phyloP scores from a whole-genome alignment of 1,140 invertebrate species.

The Drosophila elegans region DNA sequence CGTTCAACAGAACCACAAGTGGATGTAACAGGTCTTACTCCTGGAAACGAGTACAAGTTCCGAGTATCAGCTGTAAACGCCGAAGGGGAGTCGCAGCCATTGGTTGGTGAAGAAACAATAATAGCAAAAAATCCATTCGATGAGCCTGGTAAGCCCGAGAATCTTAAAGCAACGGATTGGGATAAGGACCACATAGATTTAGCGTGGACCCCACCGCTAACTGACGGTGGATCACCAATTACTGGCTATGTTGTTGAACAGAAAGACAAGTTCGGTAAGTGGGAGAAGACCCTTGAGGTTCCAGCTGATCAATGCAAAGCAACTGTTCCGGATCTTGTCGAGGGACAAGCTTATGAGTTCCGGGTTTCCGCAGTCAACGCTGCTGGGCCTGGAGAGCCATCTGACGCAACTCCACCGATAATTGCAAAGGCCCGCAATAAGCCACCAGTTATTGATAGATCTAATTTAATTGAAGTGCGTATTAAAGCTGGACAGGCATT shows the following conservation, averaged over 20 bases:
- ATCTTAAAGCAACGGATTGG: constrained; percentile 97
- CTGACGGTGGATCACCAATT: constrained; percentile 94
- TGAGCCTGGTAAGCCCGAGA: constrained; percentile 96
- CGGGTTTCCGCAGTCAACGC: constrained; percentile 96
- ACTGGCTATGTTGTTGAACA: constrained; percentile 95
- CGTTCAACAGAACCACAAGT: constrained; percentile 92
- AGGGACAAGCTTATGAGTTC: constrained; percentile 96
- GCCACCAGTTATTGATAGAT: constrained; percentile 95
- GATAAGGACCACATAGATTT: constrained; percentile 97
- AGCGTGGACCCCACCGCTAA: constrained; percentile 92
- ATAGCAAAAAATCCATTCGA: constrained; percentile 98
- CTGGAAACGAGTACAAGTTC: constrained; percentile 97
- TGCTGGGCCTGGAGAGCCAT: constrained; percentile 97
- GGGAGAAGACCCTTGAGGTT: constrained; percentile 90
- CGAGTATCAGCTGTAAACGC: constrained; percentile 97
- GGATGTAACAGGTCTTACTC: constrained; percentile 94
- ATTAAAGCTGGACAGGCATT: constrained; percentile 95
- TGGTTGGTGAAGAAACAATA: constrained; percentile 94
- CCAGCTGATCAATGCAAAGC: constrained; percentile 92
- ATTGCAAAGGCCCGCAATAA: constrained; percentile 97
- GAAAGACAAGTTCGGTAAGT: constrained; percentile 97
- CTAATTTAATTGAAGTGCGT: constrained; percentile 93
- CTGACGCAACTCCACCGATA: constrained; percentile 96
- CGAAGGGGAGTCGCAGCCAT: constrained; percentile 97
- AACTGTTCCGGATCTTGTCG: constrained; percentile 94